Conservation (phyloP, 2,797 vertebrate species). For the Sciurus vulgaris region DNA sequence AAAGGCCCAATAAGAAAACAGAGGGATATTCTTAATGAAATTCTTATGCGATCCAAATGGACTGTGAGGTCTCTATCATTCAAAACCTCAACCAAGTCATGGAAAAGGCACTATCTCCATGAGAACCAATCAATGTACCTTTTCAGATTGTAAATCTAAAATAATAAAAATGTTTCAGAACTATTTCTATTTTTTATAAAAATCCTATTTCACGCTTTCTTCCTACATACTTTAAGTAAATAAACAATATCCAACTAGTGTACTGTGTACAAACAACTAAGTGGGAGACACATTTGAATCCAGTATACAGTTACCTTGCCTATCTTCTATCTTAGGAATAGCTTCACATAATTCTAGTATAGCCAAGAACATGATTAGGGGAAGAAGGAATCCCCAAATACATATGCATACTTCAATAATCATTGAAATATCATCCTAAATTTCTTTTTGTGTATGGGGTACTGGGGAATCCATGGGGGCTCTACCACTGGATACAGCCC, state of each 20-base stretch:
- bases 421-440: conserved; percentile 18
- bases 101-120: not conserved
- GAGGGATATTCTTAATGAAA: not conserved
- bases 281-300: conserved; percentile 31
- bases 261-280: conserved; percentile 35
- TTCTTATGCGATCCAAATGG: not conserved
- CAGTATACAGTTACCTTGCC: conserved; percentile 16
- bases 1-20: not conserved
- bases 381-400: not conserved
- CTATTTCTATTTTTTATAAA: not conserved
- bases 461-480: too few species aligned
- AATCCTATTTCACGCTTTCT: conserved; percentile 9
- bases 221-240: not conserved
- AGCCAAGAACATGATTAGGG: not conserved
- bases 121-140: not conserved
- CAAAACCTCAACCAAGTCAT: not conserved
- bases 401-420: not conserved
- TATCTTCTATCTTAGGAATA: conserved; percentile 43
- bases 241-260: not conserved
- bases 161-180: not conserved
- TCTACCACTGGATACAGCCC: too few species aligned
- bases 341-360: conserved; percentile 38
- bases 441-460: too few species aligned
- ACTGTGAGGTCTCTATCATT: not conserved
- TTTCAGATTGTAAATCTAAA: not conserved